Percentiles rank a stretch among this genome's conserved stretches.
These are phyloP conservation scores for Drosophila acutilabella DNA, from an alignment of 2,888 invertebrate genomes.

Conservation along the genomic window DNA sequence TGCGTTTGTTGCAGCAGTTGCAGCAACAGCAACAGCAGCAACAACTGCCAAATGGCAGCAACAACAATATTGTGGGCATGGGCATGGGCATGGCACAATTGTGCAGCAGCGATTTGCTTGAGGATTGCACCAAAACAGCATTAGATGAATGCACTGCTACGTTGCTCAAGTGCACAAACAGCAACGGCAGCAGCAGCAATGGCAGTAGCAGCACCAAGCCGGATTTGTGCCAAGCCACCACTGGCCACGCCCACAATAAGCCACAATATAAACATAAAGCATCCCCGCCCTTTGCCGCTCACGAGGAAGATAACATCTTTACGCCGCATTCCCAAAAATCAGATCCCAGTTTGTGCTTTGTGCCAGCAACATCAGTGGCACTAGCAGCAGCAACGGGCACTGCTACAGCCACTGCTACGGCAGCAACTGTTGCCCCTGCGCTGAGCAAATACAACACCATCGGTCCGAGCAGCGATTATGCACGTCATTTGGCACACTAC, in stretches of 20 bases:
- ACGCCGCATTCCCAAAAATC: conserved; percentile 79
- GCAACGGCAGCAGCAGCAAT: conserved; percentile 62
- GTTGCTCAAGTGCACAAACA: conserved; percentile 83
- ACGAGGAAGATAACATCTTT: conserved; percentile 80
- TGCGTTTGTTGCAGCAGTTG: conserved; percentile 74
- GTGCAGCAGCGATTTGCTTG: conserved; percentile 78
- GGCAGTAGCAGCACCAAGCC: conserved; percentile 66
- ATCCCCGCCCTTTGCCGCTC: conserved; percentile 71
- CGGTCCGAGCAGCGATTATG: conserved; percentile 84
- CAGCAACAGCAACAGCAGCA: conserved; percentile 63
- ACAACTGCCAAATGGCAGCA: conserved; percentile 36
- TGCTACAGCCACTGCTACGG: conserved; percentile 39
- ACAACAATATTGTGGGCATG: conserved; percentile 51
- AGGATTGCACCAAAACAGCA: conserved; percentile 76
- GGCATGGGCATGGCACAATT: conserved; percentile 67
- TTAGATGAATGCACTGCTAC: conserved; percentile 84
- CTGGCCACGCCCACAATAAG: conserved; percentile 38
- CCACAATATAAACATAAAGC: conserved; percentile 48
- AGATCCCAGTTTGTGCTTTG: conserved; percentile 79
- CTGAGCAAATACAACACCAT: conserved; percentile 84
- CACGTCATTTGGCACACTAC: conserved; percentile 82
- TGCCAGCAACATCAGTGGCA: conserved; percentile 56
- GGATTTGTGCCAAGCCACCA: conserved; percentile 60
- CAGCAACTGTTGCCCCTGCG: conserved; percentile 51
- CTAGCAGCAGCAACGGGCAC: conserved; percentile 44